These are phyloP conservation scores for Oscheius sp. DNA, from an alignment of 2,888 invertebrate genomes.

Conservation along the genomic window DNA sequence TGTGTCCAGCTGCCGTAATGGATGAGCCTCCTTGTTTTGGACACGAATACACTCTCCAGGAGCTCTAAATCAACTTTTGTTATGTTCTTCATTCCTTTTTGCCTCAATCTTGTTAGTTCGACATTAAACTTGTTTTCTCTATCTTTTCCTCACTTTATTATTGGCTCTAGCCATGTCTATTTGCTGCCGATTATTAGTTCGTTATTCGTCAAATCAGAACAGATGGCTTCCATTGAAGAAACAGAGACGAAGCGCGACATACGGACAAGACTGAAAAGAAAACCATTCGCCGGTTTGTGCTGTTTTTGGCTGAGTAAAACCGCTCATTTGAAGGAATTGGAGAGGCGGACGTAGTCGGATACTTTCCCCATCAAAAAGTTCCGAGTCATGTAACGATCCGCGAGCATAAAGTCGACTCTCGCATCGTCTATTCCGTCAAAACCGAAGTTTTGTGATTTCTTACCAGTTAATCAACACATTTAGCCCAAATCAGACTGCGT, in stretches of 20 bases:
- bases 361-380: slow-evolving; percentile 48
- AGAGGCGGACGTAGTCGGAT: slow-evolving; percentile 45
- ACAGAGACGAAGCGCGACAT: slow-evolving; percentile 9
- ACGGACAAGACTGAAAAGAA: slow-evolving; percentile 29
- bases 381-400: slow-evolving; percentile 30
- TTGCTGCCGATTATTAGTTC: too few relatives aligned
- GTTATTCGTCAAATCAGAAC: not conserved
- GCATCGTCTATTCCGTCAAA: slow-evolving; percentile 41
- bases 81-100: too few relatives aligned
- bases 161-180: too few relatives aligned
- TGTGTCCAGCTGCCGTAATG: too few relatives aligned
- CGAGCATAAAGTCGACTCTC: slow-evolving; percentile 14
- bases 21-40: too few relatives aligned
- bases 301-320: too few relatives aligned
- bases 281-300: slow-evolving; percentile 15
- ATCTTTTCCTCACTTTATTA: too few relatives aligned
- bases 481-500: slow-evolving; percentile 34
- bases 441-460: slow-evolving; percentile 25
- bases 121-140: too few relatives aligned
- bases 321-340: slow-evolving; percentile 23
- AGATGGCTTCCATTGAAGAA: slow-evolving; percentile 41
- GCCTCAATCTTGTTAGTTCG: too few relatives aligned
- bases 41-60: too few relatives aligned
- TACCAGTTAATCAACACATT: not conserved
- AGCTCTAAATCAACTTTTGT: too few relatives aligned